Evolutionary conservation across 2,797 vertebrate species (phyloP), one percentile per base, ranked within the genome.

Genomic region (Smutsia temminckii): DNA sequence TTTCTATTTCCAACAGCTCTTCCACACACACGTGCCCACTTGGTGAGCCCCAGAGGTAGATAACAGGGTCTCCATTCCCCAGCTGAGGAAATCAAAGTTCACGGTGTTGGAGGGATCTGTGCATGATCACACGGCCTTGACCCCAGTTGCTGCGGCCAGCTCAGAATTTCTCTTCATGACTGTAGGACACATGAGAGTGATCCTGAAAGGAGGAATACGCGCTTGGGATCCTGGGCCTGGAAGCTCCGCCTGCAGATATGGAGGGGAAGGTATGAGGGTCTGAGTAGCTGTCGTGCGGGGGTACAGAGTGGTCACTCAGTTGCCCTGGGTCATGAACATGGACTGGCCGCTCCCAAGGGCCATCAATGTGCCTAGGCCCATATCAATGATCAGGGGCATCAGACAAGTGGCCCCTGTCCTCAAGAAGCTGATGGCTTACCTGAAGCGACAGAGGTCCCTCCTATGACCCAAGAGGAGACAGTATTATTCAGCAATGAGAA

Each of bases 71-170:
- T 87, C 32, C 25, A 5, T 29, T 51, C 12, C 1, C n/a, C 57
- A 37, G 27, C 17, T 6, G n/a, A 71, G 16, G n/a, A 85, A 86
- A 61, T 49, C 27, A 34, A 34, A 69, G 37, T 34, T 69, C 17
- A 27, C 1, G 0, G 14, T 13, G 5, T 14, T 46, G 37, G 32
- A 40, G 18, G 32, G 10, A 53, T 27, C 59, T 13, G 12, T 57
- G 27, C 20, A 0, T 0, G 9, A 51, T 21, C 11, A 0, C 66
- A 17, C 0, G 3, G 55, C 40, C 37, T 77, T 0, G 1, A 1
- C 16, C 32, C 51, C n/a, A 34, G 0, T 1, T 1, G 1, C 46
- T 0, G 7, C 49, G 14, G 23, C 61, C 29, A 6, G 59, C 49
- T n/a, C 63, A n/a, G 75, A n/a, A 53, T 3, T 6, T 46, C n/a